Conservation (phyloP, 2,113 vertebrate genomes). For the Gopherus flavomarginatus region DNA sequence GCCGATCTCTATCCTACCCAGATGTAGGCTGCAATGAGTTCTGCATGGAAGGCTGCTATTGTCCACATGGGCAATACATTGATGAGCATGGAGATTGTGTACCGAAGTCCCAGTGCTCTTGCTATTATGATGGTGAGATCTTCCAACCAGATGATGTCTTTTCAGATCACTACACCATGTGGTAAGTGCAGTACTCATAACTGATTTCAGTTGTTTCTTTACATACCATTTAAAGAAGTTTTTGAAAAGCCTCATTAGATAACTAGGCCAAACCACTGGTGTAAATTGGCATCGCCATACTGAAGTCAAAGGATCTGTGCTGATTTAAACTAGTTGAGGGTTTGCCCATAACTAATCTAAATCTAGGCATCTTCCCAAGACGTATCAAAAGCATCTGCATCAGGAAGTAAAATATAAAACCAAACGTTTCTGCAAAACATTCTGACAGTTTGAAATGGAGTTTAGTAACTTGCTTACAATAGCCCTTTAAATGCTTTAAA, state of each 20-base stretch:
- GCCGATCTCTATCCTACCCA: constrained; percentile 86
- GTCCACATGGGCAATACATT: constrained; percentile 85
- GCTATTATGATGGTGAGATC: constrained; percentile 92
- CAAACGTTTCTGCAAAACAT: not conserved
- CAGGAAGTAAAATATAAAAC: not conserved
- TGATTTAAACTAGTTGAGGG: not conserved
- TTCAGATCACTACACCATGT: constrained; percentile 89
- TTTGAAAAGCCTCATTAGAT: not conserved
- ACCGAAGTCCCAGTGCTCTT: constrained; percentile 86
- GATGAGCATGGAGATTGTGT: constrained; percentile 88
- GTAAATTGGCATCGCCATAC: not conserved
- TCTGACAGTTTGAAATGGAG: constrained; percentile 34
- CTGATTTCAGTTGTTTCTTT: too few species aligned
- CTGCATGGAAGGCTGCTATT: constrained; percentile 95
- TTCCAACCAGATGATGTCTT: constrained; percentile 93
- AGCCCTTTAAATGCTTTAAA: constrained; percentile 28
- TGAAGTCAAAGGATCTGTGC: not conserved
- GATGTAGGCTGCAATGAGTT: constrained; percentile 81
- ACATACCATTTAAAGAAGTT: not conserved
- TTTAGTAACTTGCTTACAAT: not conserved
- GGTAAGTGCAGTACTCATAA: constrained; percentile 74
- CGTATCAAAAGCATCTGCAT: not conserved
- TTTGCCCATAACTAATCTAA: not conserved
- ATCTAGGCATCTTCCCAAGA: not conserved
- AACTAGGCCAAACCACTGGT: not conserved